phyloP scores from a whole-genome alignment of 2,113 vertebrate genomes.

The Ceyx margarethae region DNA sequence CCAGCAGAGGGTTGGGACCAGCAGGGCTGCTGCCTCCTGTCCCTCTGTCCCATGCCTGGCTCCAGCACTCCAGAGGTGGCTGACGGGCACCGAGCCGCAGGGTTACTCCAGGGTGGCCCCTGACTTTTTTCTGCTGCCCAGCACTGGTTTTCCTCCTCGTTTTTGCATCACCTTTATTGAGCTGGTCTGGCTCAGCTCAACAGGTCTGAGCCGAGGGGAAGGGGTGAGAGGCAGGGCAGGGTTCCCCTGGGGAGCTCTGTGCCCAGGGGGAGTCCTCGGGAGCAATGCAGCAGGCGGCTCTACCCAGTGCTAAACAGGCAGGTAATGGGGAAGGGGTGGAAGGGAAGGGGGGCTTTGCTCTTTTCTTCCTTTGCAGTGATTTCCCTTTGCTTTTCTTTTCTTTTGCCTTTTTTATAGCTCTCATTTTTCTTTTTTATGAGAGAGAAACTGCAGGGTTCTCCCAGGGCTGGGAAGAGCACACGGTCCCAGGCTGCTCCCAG shows the following conservation, averaged over 20 bases:
- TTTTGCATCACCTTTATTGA: background rate
- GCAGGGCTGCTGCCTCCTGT: background rate
- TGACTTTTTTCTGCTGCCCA: background rate
- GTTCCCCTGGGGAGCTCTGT: background rate
- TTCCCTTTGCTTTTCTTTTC: conserved; percentile 56
- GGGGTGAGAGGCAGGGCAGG: background rate
- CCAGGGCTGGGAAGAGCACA: conserved; percentile 33
- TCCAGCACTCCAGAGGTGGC: background rate
- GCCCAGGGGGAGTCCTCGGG: background rate
- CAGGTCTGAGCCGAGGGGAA: background rate
- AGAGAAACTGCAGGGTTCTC: conserved; percentile 57
- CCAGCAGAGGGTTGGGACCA: background rate
- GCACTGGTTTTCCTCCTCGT: background rate
- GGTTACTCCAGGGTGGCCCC: background rate
- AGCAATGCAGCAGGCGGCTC: background rate
- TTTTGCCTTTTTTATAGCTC: conserved; percentile 58
- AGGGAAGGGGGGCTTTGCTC: conserved; percentile 27
- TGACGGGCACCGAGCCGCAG: background rate
- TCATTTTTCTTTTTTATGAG: conserved; percentile 68
- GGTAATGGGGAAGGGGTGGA: background rate
- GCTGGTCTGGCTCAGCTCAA: background rate
- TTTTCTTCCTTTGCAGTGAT: conserved; percentile 24
- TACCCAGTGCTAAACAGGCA: background rate
- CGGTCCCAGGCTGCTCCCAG: conserved; percentile 60
- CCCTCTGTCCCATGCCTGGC: background rate